Conservation (phyloP, 2,113 vertebrate species). For the Casuarius casuarius region DNA sequence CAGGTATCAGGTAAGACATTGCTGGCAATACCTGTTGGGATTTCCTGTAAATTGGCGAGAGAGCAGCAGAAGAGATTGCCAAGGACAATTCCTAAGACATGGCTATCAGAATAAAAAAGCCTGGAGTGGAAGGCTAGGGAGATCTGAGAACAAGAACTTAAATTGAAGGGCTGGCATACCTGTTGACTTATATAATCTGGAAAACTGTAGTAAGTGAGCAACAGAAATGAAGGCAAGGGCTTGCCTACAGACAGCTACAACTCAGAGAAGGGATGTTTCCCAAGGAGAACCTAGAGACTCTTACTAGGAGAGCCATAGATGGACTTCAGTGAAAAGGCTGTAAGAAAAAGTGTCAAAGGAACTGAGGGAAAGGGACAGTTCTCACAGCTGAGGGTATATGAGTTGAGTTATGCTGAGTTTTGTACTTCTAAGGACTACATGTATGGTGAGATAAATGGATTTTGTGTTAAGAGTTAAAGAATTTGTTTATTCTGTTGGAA, state of each 20-base stretch:
- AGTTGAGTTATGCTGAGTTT: neutral
- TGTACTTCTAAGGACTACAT: neutral
- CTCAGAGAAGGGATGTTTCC: neutral
- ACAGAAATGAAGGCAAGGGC: neutral
- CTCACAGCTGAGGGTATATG: neutral
- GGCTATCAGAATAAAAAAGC: neutral
- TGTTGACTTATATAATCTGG: neutral
- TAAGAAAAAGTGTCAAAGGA: neutral
- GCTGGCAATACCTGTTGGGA: neutral
- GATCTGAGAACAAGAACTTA: neutral
- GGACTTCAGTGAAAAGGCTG: neutral
- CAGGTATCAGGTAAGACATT: neutral
- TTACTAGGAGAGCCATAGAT: accelerated
- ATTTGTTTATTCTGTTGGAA: neutral
- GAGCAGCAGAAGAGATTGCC: neutral
- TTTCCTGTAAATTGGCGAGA: neutral
- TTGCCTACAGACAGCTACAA: neutral
- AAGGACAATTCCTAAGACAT: neutral
- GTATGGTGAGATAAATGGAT: neutral
- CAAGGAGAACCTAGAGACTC: neutral
- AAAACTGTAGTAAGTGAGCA: neutral
- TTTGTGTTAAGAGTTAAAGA: neutral
- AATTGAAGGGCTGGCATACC: neutral
- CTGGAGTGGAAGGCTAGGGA: neutral
- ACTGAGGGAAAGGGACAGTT: neutral